Conservation (phyloP, 2,113 vertebrate genomes). For the Cephalopterus ornatus region DNA sequence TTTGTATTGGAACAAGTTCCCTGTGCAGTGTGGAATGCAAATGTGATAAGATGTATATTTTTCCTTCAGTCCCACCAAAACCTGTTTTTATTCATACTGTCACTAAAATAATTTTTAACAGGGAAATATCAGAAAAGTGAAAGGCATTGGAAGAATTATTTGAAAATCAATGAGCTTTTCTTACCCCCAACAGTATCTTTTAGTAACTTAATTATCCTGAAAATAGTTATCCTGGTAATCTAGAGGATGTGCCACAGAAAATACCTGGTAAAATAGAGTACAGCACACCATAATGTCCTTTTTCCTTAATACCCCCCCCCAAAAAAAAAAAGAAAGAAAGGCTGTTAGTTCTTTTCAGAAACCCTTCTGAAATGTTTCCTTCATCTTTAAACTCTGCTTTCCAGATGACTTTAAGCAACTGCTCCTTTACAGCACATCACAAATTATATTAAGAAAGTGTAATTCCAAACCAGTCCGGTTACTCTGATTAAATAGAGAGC, state of each 20-base stretch:
- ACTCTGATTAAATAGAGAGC: constrained; percentile 6
- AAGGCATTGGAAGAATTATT: not conserved
- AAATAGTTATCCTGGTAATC: not conserved
- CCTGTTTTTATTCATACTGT: not conserved
- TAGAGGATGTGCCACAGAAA: not conserved
- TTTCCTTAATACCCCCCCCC: not conserved
- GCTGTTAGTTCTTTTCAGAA: not conserved
- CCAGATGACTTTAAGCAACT: constrained; percentile 70
- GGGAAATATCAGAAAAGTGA: not conserved
- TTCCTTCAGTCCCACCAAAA: not conserved
- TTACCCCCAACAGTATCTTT: not conserved
- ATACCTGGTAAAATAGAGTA: not conserved
- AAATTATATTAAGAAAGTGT: constrained; percentile 24
- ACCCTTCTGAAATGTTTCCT: constrained; percentile 40
- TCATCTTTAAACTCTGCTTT: constrained; percentile 62
- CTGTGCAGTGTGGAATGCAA: not conserved
- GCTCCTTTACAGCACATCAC: not conserved
- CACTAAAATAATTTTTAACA: not conserved
- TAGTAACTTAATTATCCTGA: not conserved
- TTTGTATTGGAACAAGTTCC: not conserved
- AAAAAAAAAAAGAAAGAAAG: not conserved
- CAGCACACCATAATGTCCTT: not conserved
- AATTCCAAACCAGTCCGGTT: not conserved
- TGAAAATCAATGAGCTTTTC: not conserved
- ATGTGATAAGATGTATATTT: not conserved